Evolutionary conservation across 2,113 vertebrate genomes (phyloP).

Genomic region (Apus apus): DNA sequence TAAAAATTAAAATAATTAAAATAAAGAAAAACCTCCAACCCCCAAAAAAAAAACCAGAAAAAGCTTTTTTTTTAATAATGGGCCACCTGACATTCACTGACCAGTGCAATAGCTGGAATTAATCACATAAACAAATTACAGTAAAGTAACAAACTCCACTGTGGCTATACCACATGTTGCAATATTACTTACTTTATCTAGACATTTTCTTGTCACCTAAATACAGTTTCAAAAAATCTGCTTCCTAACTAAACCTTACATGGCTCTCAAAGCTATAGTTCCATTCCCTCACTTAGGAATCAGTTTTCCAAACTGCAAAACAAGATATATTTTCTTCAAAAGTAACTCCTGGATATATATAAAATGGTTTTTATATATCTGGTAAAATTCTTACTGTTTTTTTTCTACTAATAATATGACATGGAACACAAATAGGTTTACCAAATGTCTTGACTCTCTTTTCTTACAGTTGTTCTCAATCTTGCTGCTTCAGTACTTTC

Average conservation of each 20-base stretch:
- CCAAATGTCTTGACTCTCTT: background rate
- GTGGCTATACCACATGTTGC: fast-evolving
- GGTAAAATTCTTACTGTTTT: background rate
- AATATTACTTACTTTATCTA: background rate
- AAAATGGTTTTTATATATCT: background rate
- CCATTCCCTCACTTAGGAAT: background rate
- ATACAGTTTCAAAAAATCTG: background rate
- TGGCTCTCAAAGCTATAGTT: background rate
- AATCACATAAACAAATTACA: background rate
- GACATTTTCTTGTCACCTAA: background rate
- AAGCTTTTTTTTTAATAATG: background rate
- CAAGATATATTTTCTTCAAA: background rate
- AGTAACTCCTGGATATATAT: background rate
- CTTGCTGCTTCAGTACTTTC: background rate
- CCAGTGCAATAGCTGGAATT: background rate
- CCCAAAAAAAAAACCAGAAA: background rate
- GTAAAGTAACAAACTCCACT: background rate
- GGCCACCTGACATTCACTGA: background rate
- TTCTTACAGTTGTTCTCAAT: background rate
- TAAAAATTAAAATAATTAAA: too few relatives aligned
- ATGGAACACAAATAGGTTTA: background rate
- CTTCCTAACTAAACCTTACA: background rate
- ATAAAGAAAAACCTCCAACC: too few relatives aligned
- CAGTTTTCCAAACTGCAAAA: background rate
- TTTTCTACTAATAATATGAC: background rate